Base-by-base conservation (phyloP, 1,140 invertebrate species). In the Cyclargus thomasi region DNA sequence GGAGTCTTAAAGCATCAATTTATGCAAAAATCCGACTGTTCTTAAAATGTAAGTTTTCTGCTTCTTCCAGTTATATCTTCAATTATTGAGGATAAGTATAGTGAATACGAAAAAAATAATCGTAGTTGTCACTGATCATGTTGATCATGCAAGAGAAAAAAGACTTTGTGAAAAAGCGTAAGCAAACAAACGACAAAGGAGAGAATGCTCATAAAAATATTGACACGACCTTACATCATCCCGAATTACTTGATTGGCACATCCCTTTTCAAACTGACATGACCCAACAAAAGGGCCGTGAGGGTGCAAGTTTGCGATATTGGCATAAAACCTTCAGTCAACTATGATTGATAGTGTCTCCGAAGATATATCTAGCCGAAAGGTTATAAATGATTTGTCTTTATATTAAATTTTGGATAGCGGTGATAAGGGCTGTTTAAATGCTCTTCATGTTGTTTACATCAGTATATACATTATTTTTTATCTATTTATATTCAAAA, bases 241-340 rank as follows among this genome's bases (percentile, higher is more conserved):
- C 63, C 47, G 67, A 62, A 65, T 66, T 65, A 39, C 57, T 39
- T 70, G 69, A 70, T 70, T 70, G 69, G 69, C 69, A 21, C 64
- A 65, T 63, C 65, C 66, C 69, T 67, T 65, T 67, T 70, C 65
- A 70, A 53, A 53, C 57, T 62, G 62, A 66, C 65, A 53, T 20
- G 55, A 59, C 17, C 65, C 36, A 36, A 70, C 65, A 70, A 70
- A n/a, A 70, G 53, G 63, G 53, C 21, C 29, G 62, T 70, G 69
- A 70, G 64, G 64, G 62, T 67, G 69, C 69, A 70, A 70, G 62
- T 70, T 55, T 67, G 69, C 62, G 65, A 70, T 70, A 70, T 70
- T 70, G 65, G 67, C 55, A 21, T 20, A 59, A 64, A 66, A 55
- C 69, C 62, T 66, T 67, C 65, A 62, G 62, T 55, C 53, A 67